Evolutionary conservation across 2,888 invertebrate species (phyloP).

Genomic region (Beris chalybata): DNA sequence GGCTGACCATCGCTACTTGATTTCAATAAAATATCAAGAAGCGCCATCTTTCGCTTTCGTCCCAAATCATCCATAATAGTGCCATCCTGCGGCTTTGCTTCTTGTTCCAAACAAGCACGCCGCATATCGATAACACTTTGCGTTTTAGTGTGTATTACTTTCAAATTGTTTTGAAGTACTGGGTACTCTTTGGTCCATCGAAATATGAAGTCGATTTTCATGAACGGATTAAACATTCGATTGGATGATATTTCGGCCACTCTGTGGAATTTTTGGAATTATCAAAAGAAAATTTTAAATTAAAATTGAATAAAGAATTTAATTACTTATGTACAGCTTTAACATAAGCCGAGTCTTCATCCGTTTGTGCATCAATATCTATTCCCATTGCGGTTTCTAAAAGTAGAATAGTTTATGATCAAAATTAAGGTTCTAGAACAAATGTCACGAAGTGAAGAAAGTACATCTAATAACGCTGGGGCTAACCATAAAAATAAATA

Average conservation of each 20-base stretch:
- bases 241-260: constrained; percentile 6
- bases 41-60: constrained; percentile 61
- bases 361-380: constrained; percentile 65
- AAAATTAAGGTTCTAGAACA: background rate
- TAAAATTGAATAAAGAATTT: constrained; percentile 47
- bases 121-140: constrained; percentile 33
- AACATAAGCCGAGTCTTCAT: constrained; percentile 68
- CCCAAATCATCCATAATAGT: constrained; percentile 46
- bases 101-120: constrained; percentile 6
- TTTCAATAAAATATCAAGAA: constrained; percentile 64
- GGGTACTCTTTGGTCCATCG: constrained; percentile 16
- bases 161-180: constrained; percentile 9
- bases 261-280: background rate
- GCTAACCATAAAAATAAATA: too few relatives aligned
- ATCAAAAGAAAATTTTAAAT: background rate
- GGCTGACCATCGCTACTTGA: constrained; percentile 59
- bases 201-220: constrained; percentile 27
- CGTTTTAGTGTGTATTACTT: constrained; percentile 27
- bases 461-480: too few relatives aligned
- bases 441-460: background rate
- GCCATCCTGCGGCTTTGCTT: background rate
- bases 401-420: background rate
- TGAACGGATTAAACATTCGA: constrained; percentile 34
- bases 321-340: constrained; percentile 63
- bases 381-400: constrained; percentile 76